Percentiles rank a stretch among this genome's conserved stretches.
Evolutionary conservation across 2,797 vertebrate species (phyloP).

Genomic region (Pampus argenteus): DNA sequence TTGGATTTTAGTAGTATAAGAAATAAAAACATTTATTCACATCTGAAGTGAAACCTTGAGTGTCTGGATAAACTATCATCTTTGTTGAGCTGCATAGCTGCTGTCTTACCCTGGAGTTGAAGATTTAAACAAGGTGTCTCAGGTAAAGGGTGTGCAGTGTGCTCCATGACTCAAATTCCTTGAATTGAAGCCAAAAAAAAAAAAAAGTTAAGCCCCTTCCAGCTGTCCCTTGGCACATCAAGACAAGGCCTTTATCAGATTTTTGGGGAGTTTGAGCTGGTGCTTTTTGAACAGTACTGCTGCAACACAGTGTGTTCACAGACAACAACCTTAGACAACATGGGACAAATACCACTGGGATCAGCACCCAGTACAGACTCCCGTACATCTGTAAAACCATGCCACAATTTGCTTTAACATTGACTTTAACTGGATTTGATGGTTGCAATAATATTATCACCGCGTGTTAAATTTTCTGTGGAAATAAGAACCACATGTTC

Average conservation of each 20-base stretch:
- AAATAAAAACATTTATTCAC: conserved; percentile 58
- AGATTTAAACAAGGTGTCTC: conserved; percentile 54
- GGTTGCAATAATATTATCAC: conserved; percentile 58
- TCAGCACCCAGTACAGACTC: conserved; percentile 17
- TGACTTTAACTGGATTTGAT: conserved; percentile 38
- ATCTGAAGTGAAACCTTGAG: conserved; percentile 26
- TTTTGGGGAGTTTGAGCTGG: conserved; percentile 48
- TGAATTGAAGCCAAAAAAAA: conserved; percentile 76
- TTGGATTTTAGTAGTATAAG: conserved; percentile 49
- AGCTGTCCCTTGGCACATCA: conserved; percentile 79
- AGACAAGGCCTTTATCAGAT: conserved; percentile 76
- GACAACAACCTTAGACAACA: conserved; percentile 45
- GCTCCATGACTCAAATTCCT: conserved; percentile 70
- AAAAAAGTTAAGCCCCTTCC: conserved; percentile 70
- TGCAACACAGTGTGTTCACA: no score
- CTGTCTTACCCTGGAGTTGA: conserved; percentile 10
- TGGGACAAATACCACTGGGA: background rate
- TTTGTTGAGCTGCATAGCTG: conserved; percentile 9
- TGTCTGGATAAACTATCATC: background rate
- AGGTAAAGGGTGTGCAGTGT: conserved; percentile 57
- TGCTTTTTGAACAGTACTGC: conserved; percentile 47
- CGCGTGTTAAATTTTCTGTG: conserved; percentile 54
- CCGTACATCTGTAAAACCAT: conserved; percentile 9
- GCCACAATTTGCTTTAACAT: conserved; percentile 6
- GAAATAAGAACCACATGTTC: conserved; percentile 70